Evolutionary conservation across 92 coral and sea anemone species (phyloP).

Genomic region (Umimayanthus chanpuru): DNA sequence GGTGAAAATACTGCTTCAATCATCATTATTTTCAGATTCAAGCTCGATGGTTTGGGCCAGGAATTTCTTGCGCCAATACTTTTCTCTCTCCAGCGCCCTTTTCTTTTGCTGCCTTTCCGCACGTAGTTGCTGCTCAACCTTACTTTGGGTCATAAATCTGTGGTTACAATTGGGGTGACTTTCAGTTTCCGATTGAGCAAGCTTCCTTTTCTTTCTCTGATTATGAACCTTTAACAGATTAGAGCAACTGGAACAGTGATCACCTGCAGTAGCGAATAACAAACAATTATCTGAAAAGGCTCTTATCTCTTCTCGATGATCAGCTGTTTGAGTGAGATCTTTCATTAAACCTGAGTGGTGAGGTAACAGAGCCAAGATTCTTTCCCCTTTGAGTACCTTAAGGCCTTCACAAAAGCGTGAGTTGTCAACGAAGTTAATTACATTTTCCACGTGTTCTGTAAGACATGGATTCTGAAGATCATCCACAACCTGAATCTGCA

Average conservation of each 20-base stretch:
- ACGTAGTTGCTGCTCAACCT: conserved; percentile 10
- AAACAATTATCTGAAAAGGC: not conserved
- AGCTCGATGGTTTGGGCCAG: conserved; percentile 7
- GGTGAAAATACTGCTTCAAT: conserved; percentile 3
- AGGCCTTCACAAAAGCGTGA: not conserved
- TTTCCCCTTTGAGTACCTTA: not conserved
- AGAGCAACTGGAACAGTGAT: conserved; percentile 1
- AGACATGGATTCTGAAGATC: not conserved
- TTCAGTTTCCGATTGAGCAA: not conserved
- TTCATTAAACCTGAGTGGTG: not conserved
- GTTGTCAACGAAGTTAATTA: not conserved
- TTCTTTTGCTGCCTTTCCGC: not conserved
- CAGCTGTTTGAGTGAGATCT: not conserved
- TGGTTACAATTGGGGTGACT: not conserved
- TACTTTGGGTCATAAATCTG: not conserved
- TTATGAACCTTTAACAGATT: not conserved
- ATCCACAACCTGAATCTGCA: not conserved
- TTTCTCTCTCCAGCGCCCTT: not conserved
- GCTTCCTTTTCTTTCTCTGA: conserved; percentile 22
- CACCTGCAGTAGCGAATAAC: not conserved
- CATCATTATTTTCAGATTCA: conserved; percentile 5
- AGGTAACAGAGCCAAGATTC: not conserved
- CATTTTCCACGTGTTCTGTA: not conserved
- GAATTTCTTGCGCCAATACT: conserved; percentile 37
- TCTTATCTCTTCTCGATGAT: not conserved